Conservation (phyloP, 1,140 invertebrate species). For the Acyrthosiphon pisum region DNA sequence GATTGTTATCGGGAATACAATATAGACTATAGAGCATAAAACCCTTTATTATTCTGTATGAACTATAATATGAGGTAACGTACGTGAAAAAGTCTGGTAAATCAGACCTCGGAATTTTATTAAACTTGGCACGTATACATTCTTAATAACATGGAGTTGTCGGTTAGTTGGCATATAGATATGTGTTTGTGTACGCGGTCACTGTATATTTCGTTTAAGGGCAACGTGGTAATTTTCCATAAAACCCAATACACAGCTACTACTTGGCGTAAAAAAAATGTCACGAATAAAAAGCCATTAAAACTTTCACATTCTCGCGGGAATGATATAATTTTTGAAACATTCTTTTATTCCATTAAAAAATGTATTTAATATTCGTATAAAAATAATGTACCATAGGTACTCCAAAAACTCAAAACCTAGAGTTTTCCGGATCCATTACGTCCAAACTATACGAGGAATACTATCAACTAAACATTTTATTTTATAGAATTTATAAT, state of each 20-base stretch:
- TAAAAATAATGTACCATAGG: not conserved
- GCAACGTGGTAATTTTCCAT: not conserved
- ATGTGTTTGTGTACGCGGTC: not conserved
- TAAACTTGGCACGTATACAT: constrained; percentile 36
- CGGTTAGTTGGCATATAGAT: constrained; percentile 32
- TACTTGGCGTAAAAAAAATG: constrained; percentile 18
- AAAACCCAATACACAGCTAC: not conserved
- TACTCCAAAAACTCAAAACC: not conserved
- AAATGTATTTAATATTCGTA: not conserved
- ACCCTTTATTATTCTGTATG: not conserved
- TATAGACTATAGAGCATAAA: not conserved
- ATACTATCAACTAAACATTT: not conserved
- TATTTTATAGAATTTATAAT: not conserved
- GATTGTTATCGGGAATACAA: not conserved
- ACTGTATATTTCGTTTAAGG: constrained; percentile 22
- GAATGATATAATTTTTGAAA: constrained; percentile 21
- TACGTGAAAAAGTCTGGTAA: constrained; percentile 17
- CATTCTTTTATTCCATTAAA: constrained; percentile 10
- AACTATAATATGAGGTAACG: constrained; percentile 6
- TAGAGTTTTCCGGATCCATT: not conserved
- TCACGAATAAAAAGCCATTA: constrained; percentile 16
- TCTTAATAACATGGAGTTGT: constrained; percentile 25
- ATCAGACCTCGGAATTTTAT: constrained; percentile 16
- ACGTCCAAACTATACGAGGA: not conserved
- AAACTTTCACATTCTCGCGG: not conserved